phyloP scores from a whole-genome alignment of 2,797 vertebrate genomes.

The Onychomys torridus region DNA sequence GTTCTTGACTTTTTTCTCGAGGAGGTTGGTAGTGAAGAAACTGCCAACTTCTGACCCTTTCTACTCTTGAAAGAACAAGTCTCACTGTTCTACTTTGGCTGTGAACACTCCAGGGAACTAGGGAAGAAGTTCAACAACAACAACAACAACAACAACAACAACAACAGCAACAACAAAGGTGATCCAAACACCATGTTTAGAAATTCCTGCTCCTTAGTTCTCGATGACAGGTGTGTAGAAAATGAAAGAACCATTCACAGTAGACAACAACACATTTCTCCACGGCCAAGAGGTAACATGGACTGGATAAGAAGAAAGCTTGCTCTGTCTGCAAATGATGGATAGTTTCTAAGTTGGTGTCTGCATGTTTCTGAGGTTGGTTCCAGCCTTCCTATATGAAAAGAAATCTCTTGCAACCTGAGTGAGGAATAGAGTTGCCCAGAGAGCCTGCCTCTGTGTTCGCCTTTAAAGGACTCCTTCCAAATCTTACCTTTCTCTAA shows the following conservation, averaged over 20 bases:
- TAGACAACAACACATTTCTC: neutral
- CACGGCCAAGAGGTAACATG: neutral
- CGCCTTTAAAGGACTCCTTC: slow-evolving; percentile 17
- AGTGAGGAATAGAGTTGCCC: slow-evolving; percentile 5
- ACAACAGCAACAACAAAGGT: neutral
- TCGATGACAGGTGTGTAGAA: slow-evolving; percentile 16
- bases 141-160: neutral
- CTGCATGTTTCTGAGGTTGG: slow-evolving; percentile 33
- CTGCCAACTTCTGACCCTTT: neutral
- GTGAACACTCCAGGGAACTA: neutral
- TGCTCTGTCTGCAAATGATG: slow-evolving; percentile 6
- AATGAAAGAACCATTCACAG: neutral
- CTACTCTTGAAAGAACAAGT: neutral
- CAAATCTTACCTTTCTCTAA: slow-evolving; percentile 6
- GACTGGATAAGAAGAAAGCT: neutral
- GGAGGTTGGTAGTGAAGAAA: neutral
- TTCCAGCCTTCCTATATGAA: neutral
- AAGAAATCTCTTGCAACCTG: slow-evolving; percentile 21
- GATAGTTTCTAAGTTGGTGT: neutral
- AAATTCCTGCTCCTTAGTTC: slow-evolving; percentile 1
- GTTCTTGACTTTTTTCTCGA: neutral
- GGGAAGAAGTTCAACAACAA: neutral
- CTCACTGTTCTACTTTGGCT: neutral
- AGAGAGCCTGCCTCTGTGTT: slow-evolving; percentile 27
- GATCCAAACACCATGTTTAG: neutral